Percentiles rank a stretch among this genome's conserved stretches.
phyloP scores from a whole-genome alignment of 2,888 invertebrate species.

The Mesorhabditis belari region DNA sequence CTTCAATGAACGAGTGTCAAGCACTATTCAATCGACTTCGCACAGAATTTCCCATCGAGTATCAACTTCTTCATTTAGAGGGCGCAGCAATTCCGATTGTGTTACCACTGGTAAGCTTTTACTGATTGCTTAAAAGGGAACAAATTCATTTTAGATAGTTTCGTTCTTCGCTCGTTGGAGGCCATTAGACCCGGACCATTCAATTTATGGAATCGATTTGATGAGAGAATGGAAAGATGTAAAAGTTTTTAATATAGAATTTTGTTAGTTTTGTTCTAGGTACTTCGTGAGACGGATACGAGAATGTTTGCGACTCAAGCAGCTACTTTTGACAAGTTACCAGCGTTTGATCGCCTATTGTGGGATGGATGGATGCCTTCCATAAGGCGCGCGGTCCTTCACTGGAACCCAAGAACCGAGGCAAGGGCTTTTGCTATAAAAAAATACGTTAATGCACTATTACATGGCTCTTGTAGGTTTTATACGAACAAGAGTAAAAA shows the following conservation, averaged over 20 bases:
- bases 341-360: conserved; percentile 73
- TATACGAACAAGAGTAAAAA: neutral
- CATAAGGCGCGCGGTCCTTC: conserved; percentile 55
- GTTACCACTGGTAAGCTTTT: conserved; percentile 64
- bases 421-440: conserved; percentile 4
- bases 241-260: conserved; percentile 3
- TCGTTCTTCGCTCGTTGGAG: conserved; percentile 73
- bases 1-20: conserved; percentile 63
- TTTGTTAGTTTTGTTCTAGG: neutral
- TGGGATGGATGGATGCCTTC: conserved; percentile 88
- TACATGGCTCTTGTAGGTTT: no score
- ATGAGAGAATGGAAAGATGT: conserved; percentile 48
- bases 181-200: conserved; percentile 71
- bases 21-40: conserved; percentile 62
- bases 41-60: conserved; percentile 64
- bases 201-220: conserved; percentile 54
- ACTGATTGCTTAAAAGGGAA: neutral
- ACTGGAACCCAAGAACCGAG: conserved; percentile 71
- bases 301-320: conserved; percentile 1
- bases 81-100: conserved; percentile 77
- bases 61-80: conserved; percentile 75
- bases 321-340: conserved; percentile 47
- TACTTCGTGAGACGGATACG: neutral
- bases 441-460: no score
- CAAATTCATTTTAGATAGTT: conserved; percentile 60